Evolutionary conservation across 2,888 invertebrate genomes (phyloP).

Genomic region (Stomorhina lunata): DNA sequence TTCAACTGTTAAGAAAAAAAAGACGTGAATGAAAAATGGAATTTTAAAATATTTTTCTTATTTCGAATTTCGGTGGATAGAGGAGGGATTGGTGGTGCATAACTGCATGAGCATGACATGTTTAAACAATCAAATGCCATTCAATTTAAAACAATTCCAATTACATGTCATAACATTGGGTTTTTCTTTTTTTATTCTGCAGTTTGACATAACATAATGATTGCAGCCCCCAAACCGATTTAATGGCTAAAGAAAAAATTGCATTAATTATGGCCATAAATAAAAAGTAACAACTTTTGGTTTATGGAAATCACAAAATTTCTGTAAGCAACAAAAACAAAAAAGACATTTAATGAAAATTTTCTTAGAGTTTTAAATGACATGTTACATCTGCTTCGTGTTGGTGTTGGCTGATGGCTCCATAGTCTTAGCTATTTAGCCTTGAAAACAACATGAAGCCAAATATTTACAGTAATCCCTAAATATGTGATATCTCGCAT

Average conservation of each 20-base stretch:
- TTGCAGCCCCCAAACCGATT: constrained; percentile 6
- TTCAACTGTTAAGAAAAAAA: no score
- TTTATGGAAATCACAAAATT: no score
- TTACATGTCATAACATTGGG: constrained; percentile 39
- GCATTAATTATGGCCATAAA: background rate
- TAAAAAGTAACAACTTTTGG: no score
- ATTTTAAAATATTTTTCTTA: background rate
- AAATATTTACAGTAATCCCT: no score
- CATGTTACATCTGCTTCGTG: constrained; percentile 38
- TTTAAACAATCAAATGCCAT: background rate
- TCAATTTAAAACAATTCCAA: constrained; percentile 43
- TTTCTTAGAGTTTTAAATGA: background rate
- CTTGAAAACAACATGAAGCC: constrained; percentile 59
- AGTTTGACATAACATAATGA: constrained; percentile 10
- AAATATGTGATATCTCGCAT: no score
- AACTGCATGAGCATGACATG: constrained; percentile 6
- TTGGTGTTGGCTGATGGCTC: background rate
- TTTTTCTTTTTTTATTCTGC: no score
- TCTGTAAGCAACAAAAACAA: no score
- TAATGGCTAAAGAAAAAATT: background rate
- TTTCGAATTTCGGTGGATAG: no score
- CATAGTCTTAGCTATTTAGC: constrained; percentile 36
- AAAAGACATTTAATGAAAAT: background rate
- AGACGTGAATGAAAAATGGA: constrained; percentile 24
- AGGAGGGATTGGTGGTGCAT: no score